Evolutionary conservation across 1,140 invertebrate species (phyloP), one percentile per base, ranked within the genome.

Genomic region (Leptopilina boulardi): DNA sequence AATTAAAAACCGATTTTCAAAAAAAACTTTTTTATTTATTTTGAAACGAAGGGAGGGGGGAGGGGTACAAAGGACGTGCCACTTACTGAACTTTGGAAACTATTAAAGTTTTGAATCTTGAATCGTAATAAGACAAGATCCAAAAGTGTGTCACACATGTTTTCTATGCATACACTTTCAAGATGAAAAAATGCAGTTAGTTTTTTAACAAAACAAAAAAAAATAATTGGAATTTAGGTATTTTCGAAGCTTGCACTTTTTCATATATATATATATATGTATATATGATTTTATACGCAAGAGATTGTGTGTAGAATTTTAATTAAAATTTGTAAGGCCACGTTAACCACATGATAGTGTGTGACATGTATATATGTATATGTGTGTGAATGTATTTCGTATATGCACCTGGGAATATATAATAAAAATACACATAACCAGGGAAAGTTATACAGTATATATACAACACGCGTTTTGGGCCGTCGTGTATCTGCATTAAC

Each of bases 311-410:
- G 59, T 66, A 66, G 59, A 30, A 34, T 66, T 66, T 66, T 66
- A 66, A 66, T 66, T 66, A 66, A 66, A 66, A 66, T 66, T 66
- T 66, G 59, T 66, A 66, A 66, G 59, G 26, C 26, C 59, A 30
- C 59, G 59, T 66, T 66, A 66, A 66, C 59, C 59, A 66, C 23
- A 59, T 3, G 23, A 59, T 59, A 26, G 56, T 13, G 23, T 30
- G 59, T 15, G 23, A 66, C n/a, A 66, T 30, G n/a, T 30, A 38
- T 38, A 6, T 9, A 6, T 0, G 9, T 6, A 38, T 9, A 38
- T 9, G 5, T 6, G 9, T 6, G 23, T 66, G n/a, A 13, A 4
- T 30, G 26, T 66, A 11, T 3, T 47, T 47, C 23, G 13, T 66
- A n/a, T 66, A n/a, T 66, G 59, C 59, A 66, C 59, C 59, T 66